Base-by-base conservation (phyloP, 2,797 vertebrate genomes). In the Dryobates pubescens region DNA sequence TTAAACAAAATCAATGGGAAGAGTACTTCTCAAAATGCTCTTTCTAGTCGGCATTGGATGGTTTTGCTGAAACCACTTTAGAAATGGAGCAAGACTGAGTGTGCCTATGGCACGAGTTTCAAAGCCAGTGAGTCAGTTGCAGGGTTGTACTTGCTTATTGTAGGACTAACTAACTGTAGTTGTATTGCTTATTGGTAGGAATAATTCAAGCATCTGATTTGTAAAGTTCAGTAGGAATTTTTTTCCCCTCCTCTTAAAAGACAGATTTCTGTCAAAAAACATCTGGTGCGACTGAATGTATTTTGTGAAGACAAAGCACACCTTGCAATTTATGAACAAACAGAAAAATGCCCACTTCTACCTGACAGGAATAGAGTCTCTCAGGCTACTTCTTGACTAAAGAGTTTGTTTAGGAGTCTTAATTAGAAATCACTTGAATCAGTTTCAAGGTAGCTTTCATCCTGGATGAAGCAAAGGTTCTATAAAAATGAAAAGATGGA, bases 31-130 rank as follows among this genome's bases (percentile, higher is more conserved):
- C 80, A 75, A 65, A 93, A 86, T 58, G 36, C 3, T 62, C 34
- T 82, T 93, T 89, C 29, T n/a, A 80, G 38, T 26, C 87, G 45
- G 51, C 27, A 67, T 87, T 93, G 85, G 67, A 51, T 92, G 29
- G n/a, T 57, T 82, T 85, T 85, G 51, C 65, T 89, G 89, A 75
- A 82, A 89, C 12, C 77, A 24, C 63, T 88, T 43, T 30, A 56
- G 45, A 85, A 85, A 45, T 51, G 70, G 30, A 82, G 58, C 27
- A 65, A 82, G 71, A 8, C 41, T 51, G 15, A 32, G 43, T 38
- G 8, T 76, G 54, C 24, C 2, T 61, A 18, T 41, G n/a, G 53
- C 12, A 9, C 45, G 12, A 17, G 34, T 82, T 90, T 91, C 47
- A 75, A 89, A 88, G 29, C 38, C 32, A 29, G n/a, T 17, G 76